Percentiles rank a stretch among this genome's conserved stretches.
Conservation (phyloP, 2,888 invertebrate genomes). For the Leptothorax acervorum region DNA sequence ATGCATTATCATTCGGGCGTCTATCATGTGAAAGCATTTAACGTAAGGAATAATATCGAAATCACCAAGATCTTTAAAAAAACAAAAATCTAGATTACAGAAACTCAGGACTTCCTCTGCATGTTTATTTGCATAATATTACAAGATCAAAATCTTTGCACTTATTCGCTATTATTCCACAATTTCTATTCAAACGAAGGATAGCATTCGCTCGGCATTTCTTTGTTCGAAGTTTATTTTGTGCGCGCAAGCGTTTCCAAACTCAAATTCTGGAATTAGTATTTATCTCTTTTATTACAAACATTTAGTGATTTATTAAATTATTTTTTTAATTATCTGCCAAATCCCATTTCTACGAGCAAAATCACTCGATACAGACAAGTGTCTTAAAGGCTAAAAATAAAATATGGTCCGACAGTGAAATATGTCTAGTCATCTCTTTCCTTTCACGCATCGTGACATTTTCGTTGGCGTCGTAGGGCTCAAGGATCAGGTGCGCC, state of each 20-base stretch:
- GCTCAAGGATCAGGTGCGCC: conserved; percentile 76
- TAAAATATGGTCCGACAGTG: conserved; percentile 10
- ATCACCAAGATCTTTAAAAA: not conserved
- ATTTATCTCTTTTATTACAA: not conserved
- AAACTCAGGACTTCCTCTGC: not conserved
- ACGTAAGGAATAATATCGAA: not conserved
- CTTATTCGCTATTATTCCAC: not conserved
- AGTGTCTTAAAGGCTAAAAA: not conserved
- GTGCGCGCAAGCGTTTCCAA: too few species aligned
- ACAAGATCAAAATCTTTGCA: not conserved
- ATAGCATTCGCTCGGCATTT: not conserved
- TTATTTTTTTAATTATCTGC: not conserved
- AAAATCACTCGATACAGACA: not conserved
- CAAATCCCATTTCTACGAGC: not conserved
- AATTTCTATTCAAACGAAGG: not conserved
- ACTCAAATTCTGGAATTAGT: not conserved
- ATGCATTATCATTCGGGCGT: not conserved
- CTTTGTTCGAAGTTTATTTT: too few species aligned
- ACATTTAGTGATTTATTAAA: not conserved
- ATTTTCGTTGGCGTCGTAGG: conserved; percentile 45
- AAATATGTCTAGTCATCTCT: conserved; percentile 61
- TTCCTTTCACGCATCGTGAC: conserved; percentile 44
- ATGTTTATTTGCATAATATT: not conserved
- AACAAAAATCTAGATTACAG: not conserved
- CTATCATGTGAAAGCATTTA: not conserved